Percentiles rank a stretch among this genome's conserved stretches.
These are phyloP conservation scores for Sandelia bainsii DNA, from an alignment of 2,797 vertebrate genomes.

Conservation along the genomic window DNA sequence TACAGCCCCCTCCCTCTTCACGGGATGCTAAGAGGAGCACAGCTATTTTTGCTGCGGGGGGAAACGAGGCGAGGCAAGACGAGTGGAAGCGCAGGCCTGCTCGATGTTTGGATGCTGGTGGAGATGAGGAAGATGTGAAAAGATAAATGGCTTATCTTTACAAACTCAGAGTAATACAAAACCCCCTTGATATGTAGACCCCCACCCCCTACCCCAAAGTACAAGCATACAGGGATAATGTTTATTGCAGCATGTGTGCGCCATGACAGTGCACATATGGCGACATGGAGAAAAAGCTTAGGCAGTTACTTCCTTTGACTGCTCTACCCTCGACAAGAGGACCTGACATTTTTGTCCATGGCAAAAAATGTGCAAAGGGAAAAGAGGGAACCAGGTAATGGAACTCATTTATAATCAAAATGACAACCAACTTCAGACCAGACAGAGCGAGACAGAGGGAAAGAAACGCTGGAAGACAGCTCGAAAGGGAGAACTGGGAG, in stretches of 20 bases:
- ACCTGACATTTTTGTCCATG: conserved; percentile 1
- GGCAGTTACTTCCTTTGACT: background rate
- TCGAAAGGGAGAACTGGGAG: conserved; percentile 50
- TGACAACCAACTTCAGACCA: conserved; percentile 55
- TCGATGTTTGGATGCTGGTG: conserved; percentile 63
- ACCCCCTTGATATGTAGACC: conserved; percentile 51
- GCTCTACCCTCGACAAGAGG: conserved; percentile 2
- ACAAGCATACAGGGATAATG: conserved; percentile 26
- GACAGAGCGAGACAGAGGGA: conserved; percentile 18
- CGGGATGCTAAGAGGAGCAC: conserved; percentile 62
- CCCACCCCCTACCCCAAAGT: conserved; percentile 17
- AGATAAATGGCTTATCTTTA: conserved; percentile 73
- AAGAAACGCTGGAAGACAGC: conserved; percentile 37
- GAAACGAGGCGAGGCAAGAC: conserved; percentile 54
- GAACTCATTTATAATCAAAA: conserved; percentile 68
- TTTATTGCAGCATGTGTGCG: conserved; percentile 23
- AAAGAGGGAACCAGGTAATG: conserved; percentile 38
- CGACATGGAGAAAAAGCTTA: background rate
- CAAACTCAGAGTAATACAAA: conserved; percentile 48
- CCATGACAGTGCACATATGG: conserved; percentile 18
- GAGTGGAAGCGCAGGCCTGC: conserved; percentile 51
- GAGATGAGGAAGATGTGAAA: conserved; percentile 58
- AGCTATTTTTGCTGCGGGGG: conserved; percentile 73
- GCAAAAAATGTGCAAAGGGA: conserved; percentile 33
- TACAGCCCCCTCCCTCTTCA: conserved; percentile 58